Percentiles rank a stretch among this genome's conserved stretches.
phyloP scores from a whole-genome alignment of 2,888 invertebrate genomes.

The Apantesis nais region DNA sequence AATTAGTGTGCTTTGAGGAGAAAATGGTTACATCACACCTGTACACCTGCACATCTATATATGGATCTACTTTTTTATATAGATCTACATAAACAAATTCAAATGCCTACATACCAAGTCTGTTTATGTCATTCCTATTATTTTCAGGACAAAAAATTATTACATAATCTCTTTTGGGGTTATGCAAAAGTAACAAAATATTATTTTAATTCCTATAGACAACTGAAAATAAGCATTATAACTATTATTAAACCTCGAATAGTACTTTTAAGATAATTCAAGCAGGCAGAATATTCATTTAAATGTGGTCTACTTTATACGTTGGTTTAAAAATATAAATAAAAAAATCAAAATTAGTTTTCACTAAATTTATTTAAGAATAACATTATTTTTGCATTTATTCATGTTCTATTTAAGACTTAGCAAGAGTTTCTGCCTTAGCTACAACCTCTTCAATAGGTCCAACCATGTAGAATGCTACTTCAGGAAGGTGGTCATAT shows the following conservation, averaged over 20 bases:
- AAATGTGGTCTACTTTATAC: neutral
- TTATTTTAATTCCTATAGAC: neutral
- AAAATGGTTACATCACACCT: neutral
- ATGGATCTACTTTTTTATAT: neutral
- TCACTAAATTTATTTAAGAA: constrained; percentile 67
- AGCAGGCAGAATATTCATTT: neutral
- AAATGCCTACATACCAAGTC: neutral
- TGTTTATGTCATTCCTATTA: neutral
- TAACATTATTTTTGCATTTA: constrained; percentile 59
- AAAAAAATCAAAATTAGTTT: constrained; percentile 36
- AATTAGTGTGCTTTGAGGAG: too few relatives aligned
- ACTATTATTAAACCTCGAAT: neutral
- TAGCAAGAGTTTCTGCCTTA: constrained; percentile 92
- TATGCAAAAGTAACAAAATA: neutral
- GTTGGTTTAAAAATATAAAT: constrained; percentile 10
- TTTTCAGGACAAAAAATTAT: neutral
- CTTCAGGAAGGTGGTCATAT: constrained; percentile 94
- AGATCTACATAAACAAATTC: neutral
- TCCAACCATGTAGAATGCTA: constrained; percentile 98
- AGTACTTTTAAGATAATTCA: neutral
- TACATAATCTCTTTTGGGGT: constrained; percentile 3
- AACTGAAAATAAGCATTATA: neutral
- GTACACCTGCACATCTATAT: neutral
- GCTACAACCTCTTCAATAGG: constrained; percentile 89
- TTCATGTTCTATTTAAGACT: constrained; percentile 58